A percentile compares a stretch with the other conserved stretches of the same genome.
Conservation (phyloP, 1,140 invertebrate species). For the Eueides isabella region DNA sequence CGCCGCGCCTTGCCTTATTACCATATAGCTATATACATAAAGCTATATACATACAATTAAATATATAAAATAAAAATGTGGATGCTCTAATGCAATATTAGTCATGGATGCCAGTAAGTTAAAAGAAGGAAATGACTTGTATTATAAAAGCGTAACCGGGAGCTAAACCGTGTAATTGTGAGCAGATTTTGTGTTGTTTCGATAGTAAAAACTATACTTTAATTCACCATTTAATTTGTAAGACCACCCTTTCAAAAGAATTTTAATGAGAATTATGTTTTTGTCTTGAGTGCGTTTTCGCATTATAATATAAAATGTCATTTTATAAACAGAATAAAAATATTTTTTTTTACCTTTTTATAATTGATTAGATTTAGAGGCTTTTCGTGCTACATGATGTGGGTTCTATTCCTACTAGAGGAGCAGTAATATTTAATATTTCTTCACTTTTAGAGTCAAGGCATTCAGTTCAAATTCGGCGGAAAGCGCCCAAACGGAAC, state of each 20-base stretch:
- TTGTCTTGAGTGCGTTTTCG: not conserved
- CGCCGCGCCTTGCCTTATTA: too few species aligned
- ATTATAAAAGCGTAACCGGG: conserved; percentile 43
- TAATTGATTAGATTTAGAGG: not conserved
- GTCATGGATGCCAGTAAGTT: conserved; percentile 45
- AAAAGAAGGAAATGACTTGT: conserved; percentile 62
- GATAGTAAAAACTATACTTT: conserved; percentile 43
- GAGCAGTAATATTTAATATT: too few species aligned
- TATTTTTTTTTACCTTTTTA: not conserved
- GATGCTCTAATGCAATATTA: conserved; percentile 32
- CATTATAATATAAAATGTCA: not conserved
- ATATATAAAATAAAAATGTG: not conserved
- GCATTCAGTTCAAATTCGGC: too few species aligned
- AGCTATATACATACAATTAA: not conserved
- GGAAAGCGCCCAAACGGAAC: too few species aligned
- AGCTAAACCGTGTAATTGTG: conserved; percentile 58
- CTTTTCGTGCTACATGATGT: too few species aligned
- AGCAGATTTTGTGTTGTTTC: conserved; percentile 58
- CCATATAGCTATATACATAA: not conserved
- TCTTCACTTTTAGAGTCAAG: too few species aligned
- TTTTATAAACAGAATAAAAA: not conserved
- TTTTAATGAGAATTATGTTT: conserved; percentile 28
- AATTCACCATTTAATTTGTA: conserved; percentile 50
- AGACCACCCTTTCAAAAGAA: conserved; percentile 53
- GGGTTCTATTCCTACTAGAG: too few species aligned